Percentiles rank a stretch among this genome's conserved stretches.
phyloP scores from a whole-genome alignment of 2,113 vertebrate species.

The Cyphomyrus plagiostoma region DNA sequence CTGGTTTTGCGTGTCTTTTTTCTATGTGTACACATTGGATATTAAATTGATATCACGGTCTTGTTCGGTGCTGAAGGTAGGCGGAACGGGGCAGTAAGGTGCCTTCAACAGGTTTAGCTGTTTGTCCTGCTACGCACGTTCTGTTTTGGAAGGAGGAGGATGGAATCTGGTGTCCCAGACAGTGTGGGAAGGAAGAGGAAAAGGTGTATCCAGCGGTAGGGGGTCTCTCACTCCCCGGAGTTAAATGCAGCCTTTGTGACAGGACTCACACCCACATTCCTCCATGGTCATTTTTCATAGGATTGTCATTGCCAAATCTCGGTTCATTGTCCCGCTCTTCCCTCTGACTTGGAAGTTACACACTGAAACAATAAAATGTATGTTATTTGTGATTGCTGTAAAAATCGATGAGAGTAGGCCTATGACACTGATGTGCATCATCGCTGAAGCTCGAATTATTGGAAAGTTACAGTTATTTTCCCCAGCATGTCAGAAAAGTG shows the following conservation, averaged over 20 bases:
- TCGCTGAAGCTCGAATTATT: not conserved
- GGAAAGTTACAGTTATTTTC: not conserved
- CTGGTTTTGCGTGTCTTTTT: not conserved
- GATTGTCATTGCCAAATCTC: constrained; percentile 9
- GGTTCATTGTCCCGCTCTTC: constrained; percentile 9
- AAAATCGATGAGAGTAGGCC: not conserved
- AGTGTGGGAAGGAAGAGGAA: not conserved
- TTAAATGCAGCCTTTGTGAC: not conserved
- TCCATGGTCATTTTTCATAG: not conserved
- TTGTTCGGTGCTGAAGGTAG: not conserved
- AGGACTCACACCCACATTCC: not conserved
- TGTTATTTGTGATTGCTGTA: not conserved
- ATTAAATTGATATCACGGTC: not conserved
- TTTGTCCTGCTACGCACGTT: not conserved
- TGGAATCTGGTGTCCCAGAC: not conserved
- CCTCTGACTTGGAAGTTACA: not conserved
- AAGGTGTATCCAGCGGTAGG: not conserved
- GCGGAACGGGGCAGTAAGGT: not conserved
- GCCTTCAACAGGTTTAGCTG: not conserved
- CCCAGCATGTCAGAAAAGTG: not conserved
- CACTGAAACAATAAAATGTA: not conserved
- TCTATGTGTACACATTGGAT: not conserved
- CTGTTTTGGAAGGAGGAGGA: not conserved
- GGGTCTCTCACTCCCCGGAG: not conserved
- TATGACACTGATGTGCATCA: not conserved